Evolutionary conservation across 2,797 vertebrate genomes (phyloP).

Genomic region (Sciaenops ocellatus): DNA sequence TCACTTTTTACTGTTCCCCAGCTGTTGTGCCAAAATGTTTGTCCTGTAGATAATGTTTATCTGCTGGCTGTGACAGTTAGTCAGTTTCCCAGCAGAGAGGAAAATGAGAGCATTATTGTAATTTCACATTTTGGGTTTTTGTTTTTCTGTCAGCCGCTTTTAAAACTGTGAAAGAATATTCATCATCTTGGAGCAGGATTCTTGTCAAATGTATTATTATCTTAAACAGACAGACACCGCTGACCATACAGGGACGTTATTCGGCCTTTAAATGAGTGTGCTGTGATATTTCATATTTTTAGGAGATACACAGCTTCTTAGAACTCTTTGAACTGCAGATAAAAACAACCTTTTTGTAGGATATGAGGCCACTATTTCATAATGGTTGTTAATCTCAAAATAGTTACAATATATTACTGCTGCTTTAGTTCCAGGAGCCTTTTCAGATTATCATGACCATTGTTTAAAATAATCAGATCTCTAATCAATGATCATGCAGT

Average conservation of each 20-base stretch:
- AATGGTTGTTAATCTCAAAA: neutral
- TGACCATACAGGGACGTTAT: too few species aligned
- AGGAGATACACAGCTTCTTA: neutral
- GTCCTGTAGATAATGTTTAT: neutral
- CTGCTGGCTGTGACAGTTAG: neutral
- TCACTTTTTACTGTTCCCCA: constrained; percentile 4
- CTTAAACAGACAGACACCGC: neutral
- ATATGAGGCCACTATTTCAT: too few species aligned
- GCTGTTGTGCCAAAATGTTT: neutral
- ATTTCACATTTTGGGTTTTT: neutral
- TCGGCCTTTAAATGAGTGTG: too few species aligned
- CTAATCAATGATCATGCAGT: constrained; percentile 7
- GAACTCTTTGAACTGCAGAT: too few species aligned
- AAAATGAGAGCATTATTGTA: neutral
- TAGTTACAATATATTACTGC: neutral
- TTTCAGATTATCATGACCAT: neutral
- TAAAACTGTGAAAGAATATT: neutral
- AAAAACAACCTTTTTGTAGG: too few species aligned
- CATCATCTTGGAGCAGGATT: neutral
- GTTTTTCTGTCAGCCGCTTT: neutral
- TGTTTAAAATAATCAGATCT: constrained; percentile 32
- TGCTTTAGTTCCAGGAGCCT: neutral
- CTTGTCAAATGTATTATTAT: neutral
- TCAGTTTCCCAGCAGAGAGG: constrained; percentile 10
- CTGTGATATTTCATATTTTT: neutral